phyloP scores from a whole-genome alignment of 2,797 vertebrate genomes.

The Takifugu ocellatus region DNA sequence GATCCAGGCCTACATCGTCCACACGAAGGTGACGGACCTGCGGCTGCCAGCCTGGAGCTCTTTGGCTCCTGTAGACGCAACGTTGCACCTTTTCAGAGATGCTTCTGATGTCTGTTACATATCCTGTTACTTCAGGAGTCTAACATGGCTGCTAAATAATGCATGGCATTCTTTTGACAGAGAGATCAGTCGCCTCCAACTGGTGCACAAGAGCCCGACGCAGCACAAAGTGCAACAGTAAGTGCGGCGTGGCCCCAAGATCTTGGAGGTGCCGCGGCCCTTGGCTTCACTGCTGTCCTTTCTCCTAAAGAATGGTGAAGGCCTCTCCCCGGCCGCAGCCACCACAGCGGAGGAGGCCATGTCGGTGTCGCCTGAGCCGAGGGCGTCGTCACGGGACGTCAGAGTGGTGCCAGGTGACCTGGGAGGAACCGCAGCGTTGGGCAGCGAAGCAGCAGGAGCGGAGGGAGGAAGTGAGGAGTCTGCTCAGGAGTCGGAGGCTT shows the following conservation, averaged over 20 bases:
- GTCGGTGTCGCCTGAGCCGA: constrained; percentile 72
- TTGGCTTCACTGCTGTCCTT: constrained; percentile 11
- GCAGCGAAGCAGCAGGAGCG: constrained; percentile 53
- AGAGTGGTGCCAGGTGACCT: constrained; percentile 70
- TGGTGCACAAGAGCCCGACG: constrained; percentile 52
- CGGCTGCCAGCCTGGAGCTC: too few relatives aligned
- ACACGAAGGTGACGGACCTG: constrained; percentile 47
- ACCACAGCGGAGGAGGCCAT: constrained; percentile 90
- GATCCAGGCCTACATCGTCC: constrained; percentile 79
- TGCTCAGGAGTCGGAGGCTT: constrained; percentile 79
- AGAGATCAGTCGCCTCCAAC: constrained; percentile 50
- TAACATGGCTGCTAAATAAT: constrained; percentile 60
- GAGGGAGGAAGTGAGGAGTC: constrained; percentile 72
- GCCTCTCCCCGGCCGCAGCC: constrained; percentile 82
- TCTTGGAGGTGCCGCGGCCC: neutral
- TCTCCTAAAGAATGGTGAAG: constrained; percentile 72
- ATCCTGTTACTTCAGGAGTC: constrained; percentile 45
- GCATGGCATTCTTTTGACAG: constrained; percentile 57
- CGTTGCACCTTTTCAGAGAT: too few relatives aligned
- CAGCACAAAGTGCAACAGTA: constrained; percentile 55
- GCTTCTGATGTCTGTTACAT: neutral
- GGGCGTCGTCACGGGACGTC: constrained; percentile 42
- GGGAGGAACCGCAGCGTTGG: constrained; percentile 52
- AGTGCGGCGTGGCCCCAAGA: constrained; percentile 11
- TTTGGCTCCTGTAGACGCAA: too few relatives aligned